Conservation (phyloP, 2,113 vertebrate species). For the Platanista minor region DNA sequence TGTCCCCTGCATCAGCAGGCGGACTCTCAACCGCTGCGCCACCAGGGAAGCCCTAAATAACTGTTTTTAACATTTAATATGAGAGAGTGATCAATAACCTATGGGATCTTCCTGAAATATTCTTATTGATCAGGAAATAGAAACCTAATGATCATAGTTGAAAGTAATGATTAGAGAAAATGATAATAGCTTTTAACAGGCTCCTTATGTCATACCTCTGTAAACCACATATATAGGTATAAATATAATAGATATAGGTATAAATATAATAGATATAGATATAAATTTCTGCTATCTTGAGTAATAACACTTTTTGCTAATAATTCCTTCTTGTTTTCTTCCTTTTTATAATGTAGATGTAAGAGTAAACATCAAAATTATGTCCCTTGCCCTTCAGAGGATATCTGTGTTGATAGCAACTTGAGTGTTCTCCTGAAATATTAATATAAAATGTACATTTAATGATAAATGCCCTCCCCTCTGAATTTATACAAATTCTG, state of each 20-base stretch:
- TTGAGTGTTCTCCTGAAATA: neutral
- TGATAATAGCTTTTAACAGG: neutral
- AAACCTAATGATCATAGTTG: neutral
- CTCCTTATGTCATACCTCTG: neutral
- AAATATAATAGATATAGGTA: neutral
- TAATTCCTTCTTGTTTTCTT: neutral
- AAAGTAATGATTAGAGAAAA: neutral
- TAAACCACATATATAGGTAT: neutral
- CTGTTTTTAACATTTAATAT: neutral
- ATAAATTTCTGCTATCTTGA: neutral
- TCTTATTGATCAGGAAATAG: neutral
- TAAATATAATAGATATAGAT: neutral
- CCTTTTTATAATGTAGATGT: neutral
- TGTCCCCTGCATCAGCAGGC: no score
- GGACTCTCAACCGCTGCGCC: no score
- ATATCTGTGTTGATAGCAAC: neutral
- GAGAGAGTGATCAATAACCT: neutral
- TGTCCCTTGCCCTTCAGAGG: neutral
- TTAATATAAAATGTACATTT: neutral
- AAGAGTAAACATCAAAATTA: neutral
- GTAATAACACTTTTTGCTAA: neutral
- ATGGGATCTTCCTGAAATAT: neutral
- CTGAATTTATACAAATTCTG: neutral
- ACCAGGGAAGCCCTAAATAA: no score
- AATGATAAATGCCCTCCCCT: neutral